Evolutionary conservation across 1,140 invertebrate genomes (phyloP).

Genomic region (Catajapyx aquilonaris): DNA sequence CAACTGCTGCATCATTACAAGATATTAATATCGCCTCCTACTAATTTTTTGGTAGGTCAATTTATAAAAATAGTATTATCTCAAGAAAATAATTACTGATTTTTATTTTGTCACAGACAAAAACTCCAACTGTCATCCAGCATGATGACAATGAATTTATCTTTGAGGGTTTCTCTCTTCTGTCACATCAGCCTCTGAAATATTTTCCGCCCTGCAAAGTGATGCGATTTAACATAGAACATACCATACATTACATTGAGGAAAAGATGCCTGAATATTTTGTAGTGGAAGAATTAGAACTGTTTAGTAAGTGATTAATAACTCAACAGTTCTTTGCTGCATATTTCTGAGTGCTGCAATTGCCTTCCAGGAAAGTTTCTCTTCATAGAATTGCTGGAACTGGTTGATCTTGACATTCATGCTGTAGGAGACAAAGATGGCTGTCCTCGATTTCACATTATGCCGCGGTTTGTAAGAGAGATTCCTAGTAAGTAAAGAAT

Average conservation of each 20-base stretch:
- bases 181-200: constrained; percentile 75
- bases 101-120: constrained; percentile 41
- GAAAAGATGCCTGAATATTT: constrained; percentile 86
- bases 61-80: neutral
- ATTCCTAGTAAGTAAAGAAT: constrained; percentile 31
- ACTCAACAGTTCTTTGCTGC: neutral
- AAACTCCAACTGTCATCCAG: constrained; percentile 77
- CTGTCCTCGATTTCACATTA: constrained; percentile 84
- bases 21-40: constrained; percentile 36
- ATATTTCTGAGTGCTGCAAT: constrained; percentile 4
- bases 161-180: constrained; percentile 95
- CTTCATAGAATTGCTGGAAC: constrained; percentile 76
- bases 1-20: constrained; percentile 74
- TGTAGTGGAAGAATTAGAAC: constrained; percentile 72
- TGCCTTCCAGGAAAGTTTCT: constrained; percentile 55
- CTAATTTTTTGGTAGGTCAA: constrained; percentile 35
- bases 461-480: constrained; percentile 83
- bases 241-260: constrained; percentile 80
- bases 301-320: constrained; percentile 46
- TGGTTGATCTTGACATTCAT: constrained; percentile 76
- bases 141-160: constrained; percentile 88
- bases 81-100: neutral
- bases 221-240: constrained; percentile 91
- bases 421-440: constrained; percentile 39
- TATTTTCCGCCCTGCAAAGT: constrained; percentile 78